Evolutionary conservation across 2,113 vertebrate species (phyloP).

Genomic region (Zosterops japonicus): DNA sequence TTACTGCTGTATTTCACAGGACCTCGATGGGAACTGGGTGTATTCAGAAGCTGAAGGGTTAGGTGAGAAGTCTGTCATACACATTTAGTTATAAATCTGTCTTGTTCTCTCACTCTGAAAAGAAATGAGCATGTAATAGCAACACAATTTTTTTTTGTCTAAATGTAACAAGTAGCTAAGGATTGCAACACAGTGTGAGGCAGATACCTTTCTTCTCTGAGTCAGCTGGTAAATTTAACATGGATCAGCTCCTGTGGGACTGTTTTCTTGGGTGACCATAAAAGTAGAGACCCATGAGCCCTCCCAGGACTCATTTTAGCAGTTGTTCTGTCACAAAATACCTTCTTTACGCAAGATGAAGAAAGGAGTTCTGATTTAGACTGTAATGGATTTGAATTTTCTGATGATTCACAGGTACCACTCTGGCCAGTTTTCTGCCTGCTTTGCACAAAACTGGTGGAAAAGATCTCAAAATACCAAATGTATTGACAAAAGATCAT

Average conservation of each 20-base stretch:
- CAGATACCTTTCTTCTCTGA: not conserved
- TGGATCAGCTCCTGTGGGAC: not conserved
- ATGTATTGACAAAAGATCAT: not conserved
- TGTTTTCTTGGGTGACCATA: not conserved
- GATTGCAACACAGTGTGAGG: not conserved
- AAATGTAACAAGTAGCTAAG: not conserved
- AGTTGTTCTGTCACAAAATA: not conserved
- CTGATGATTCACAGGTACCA: not conserved
- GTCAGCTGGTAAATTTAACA: not conserved
- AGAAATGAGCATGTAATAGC: not conserved
- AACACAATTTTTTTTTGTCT: not conserved
- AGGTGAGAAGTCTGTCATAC: not conserved
- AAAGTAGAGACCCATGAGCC: not conserved
- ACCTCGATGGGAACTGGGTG: not conserved
- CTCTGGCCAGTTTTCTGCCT: not conserved
- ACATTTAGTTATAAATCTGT: not conserved
- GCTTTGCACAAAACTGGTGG: not conserved
- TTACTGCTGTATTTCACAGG: not conserved
- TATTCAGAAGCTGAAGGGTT: not conserved
- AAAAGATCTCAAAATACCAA: not conserved
- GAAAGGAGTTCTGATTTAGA: not conserved
- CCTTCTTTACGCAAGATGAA: not conserved
- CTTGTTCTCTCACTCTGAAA: not conserved
- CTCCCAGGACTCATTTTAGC: not conserved
- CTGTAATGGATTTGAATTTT: not conserved